These are phyloP conservation scores for Sclerurus mexicanus DNA, from an alignment of 2,113 vertebrate genomes.

Conservation along the genomic window DNA sequence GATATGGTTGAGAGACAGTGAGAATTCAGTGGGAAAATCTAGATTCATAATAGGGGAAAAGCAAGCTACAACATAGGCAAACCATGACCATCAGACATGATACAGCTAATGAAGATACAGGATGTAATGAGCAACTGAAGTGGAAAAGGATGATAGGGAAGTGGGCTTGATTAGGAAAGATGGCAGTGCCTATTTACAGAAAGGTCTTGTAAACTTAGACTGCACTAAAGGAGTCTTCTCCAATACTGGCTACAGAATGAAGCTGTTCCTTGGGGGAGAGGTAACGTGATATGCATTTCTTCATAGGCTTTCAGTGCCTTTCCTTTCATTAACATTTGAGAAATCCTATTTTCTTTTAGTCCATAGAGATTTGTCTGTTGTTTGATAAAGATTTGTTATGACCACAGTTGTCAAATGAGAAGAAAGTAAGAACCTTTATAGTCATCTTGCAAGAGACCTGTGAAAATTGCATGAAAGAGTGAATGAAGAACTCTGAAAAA, in stretches of 20 bases:
- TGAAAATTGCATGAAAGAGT: background rate
- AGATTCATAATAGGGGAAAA: background rate
- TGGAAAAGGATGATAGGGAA: background rate
- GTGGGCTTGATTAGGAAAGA: background rate
- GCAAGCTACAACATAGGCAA: background rate
- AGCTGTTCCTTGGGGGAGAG: background rate
- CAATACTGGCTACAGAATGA: background rate
- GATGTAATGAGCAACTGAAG: background rate
- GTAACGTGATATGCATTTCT: background rate
- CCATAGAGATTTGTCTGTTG: background rate
- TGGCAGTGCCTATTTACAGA: background rate
- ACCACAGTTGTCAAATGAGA: background rate
- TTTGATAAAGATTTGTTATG: background rate
- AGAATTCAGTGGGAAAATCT: background rate
- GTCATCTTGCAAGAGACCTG: background rate
- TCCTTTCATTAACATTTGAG: background rate
- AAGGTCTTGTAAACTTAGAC: background rate
- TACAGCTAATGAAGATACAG: background rate
- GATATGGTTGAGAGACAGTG: background rate
- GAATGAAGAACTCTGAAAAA: background rate
- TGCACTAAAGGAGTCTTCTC: background rate
- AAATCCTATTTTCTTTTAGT: background rate
- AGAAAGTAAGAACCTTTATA: background rate
- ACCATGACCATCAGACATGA: background rate
- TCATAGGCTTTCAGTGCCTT: background rate